Evolutionary conservation across 2,888 invertebrate genomes (phyloP), one percentile per base, ranked within the genome.

Genomic region (Perdita meconis): DNA sequence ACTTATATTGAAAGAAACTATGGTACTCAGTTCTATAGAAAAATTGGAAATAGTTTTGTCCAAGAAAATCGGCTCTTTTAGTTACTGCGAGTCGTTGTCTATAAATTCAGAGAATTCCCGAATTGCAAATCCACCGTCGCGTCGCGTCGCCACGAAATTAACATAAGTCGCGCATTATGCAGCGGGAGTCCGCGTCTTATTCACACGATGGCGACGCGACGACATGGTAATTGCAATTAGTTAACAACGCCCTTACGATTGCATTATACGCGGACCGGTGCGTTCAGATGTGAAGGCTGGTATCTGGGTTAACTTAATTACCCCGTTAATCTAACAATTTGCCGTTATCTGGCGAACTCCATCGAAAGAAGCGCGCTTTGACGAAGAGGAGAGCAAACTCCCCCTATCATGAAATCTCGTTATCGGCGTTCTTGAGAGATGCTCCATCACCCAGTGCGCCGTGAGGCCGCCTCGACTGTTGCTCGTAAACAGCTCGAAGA

Each of bases 151-250:
- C 16, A 8, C 16, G 24, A 22, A 61, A 53, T 53, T 19, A 63
- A 53, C 63, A 10, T 24, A 34, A 40, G 16, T 10, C 38, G 2
- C 44, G 36, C 38, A 63, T 72, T 65, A 22, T 60, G 65, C 19
- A 66, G 56, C 42, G 19, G 34, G 65, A 66, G 61, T 51, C 12
- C n/a, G 8, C 36, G 30, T 44, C 59, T 51, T 59, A 64, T 50
- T 72, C 59, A 40, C 55, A 30, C 42, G 66, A 65, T 61, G 50
- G 19, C 55, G 61, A n/a, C n/a, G n/a, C n/a, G n/a, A n/a, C n/a
- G n/a, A n/a, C n/a, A n/a, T n/a, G n/a, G n/a, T 75, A 72, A 73
- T 73, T 70, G 71, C 71, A 61, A 72, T 72, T 76, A 72, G 56
- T 76, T 76, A 75, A 42, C 51, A 57, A 55, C 69, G 50, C 51